These are phyloP conservation scores for Pseudomyrmex pallidus DNA, from an alignment of 1,140 invertebrate genomes.

Conservation along the genomic window DNA sequence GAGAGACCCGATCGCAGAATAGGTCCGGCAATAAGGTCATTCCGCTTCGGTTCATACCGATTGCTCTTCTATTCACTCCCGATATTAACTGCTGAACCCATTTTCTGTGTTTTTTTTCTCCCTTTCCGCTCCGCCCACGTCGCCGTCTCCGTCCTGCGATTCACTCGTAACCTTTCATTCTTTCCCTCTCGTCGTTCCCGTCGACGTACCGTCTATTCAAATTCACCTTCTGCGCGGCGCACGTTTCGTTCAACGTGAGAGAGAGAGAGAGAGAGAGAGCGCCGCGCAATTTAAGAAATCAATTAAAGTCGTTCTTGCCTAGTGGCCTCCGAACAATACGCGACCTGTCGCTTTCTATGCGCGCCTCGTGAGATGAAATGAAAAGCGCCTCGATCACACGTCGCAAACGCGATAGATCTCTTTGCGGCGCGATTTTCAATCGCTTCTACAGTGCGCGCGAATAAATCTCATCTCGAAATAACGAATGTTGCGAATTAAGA, in stretches of 20 bases:
- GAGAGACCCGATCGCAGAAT: constrained; percentile 38
- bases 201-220: constrained; percentile 45
- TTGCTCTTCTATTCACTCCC: constrained; percentile 73
- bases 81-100: constrained; percentile 76
- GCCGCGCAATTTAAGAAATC: constrained; percentile 68
- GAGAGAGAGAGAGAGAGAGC: background rate
- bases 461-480: background rate
- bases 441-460: no score
- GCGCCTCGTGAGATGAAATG: constrained; percentile 14
- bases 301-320: constrained; percentile 67
- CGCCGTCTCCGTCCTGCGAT: background rate
- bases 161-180: constrained; percentile 52
- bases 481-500: background rate
- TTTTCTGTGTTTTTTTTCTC: constrained; percentile 70
- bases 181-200: constrained; percentile 14
- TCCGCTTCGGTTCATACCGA: constrained; percentile 76
- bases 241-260: constrained; percentile 43
- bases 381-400: constrained; percentile 13
- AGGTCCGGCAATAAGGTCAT: constrained; percentile 76
- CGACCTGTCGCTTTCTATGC: background rate
- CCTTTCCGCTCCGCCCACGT: constrained; percentile 7
- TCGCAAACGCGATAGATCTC: background rate
- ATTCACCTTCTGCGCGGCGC: constrained; percentile 18
- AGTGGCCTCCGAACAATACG: constrained; percentile 32
- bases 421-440: background rate